Conservation (phyloP, 53 echinoderm and acorn worm genomes). For the Holothuria scabra region DNA sequence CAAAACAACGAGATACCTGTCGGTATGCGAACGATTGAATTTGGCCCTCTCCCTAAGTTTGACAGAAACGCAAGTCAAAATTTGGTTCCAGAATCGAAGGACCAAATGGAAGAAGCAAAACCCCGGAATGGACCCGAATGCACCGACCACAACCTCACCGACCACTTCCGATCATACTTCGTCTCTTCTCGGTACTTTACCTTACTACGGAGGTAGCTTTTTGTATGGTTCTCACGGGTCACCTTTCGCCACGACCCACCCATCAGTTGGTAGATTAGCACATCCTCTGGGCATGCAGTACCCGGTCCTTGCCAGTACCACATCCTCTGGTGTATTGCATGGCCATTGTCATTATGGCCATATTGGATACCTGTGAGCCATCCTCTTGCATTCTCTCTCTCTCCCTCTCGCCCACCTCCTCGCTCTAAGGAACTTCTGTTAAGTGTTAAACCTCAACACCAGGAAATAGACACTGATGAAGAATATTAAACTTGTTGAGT, state of each 20-base stretch:
- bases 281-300: constrained; percentile 42
- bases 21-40: constrained; percentile 94
- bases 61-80: constrained; percentile 98
- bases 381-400: too few relatives aligned
- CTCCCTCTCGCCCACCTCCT: too few relatives aligned
- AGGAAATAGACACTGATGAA: too few relatives aligned
- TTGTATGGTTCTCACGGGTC: constrained; percentile 13
- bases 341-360: constrained; percentile 46
- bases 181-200: constrained; percentile 44
- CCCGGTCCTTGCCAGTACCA: constrained; percentile 33
- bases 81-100: constrained; percentile 99
- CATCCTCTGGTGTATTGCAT: constrained; percentile 24
- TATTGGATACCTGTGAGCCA: constrained; percentile 27
- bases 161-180: constrained; percentile 61
- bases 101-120: constrained; percentile 99
- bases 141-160: constrained; percentile 77
- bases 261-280: constrained; percentile 20
- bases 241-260: constrained; percentile 28
- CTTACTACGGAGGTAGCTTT: constrained; percentile 39
- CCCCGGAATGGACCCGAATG: constrained; percentile 99
- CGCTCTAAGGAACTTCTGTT: too few relatives aligned
- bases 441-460: too few relatives aligned
- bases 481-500: too few relatives aligned
- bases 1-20: constrained; percentile 94
- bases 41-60: constrained; percentile 90